Evolutionary conservation across 1,140 invertebrate genomes (phyloP).

Genomic region (Chelonus insularis): DNA sequence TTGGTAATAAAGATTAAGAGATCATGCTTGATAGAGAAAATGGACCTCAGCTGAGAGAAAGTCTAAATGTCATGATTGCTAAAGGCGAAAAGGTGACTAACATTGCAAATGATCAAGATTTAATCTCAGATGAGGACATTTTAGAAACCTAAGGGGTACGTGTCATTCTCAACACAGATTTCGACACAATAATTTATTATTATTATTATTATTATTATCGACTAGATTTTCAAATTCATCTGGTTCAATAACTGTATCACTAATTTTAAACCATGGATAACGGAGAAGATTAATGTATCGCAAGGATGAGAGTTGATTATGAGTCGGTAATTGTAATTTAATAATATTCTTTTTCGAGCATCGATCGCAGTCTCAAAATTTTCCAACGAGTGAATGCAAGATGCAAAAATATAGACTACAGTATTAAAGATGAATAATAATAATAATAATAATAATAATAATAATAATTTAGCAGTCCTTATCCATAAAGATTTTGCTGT

Average conservation of each 20-base stretch:
- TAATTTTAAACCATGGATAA: too few species aligned
- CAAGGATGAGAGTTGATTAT: too few species aligned
- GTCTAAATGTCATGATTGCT: neutral
- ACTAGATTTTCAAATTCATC: too few species aligned
- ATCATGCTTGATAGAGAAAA: neutral
- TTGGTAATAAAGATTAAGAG: slow-evolving; percentile 20
- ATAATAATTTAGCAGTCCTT: neutral
- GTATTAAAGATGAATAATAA: slow-evolving; percentile 18
- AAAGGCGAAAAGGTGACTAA: too few species aligned
- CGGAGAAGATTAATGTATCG: too few species aligned
- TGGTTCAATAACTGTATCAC: too few species aligned
- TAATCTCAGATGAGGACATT: slow-evolving; percentile 9
- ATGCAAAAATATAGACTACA: neutral
- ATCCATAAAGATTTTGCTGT: slow-evolving; percentile 21
- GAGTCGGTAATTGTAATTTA: too few species aligned
- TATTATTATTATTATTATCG: too few species aligned
- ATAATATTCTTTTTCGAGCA: slow-evolving; percentile 9
- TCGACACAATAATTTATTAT: too few species aligned
- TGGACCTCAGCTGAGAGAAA: slow-evolving; percentile 14
- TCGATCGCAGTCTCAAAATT: slow-evolving; percentile 9
- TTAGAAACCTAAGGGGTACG: slow-evolving; percentile 16
- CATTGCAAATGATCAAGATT: too few species aligned
- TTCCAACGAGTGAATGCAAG: slow-evolving; percentile 11
- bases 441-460: too few species aligned
- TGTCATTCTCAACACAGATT: slow-evolving; percentile 9